phyloP scores from a whole-genome alignment of 2,797 vertebrate genomes.

The Cetoscarus ocellatus region DNA sequence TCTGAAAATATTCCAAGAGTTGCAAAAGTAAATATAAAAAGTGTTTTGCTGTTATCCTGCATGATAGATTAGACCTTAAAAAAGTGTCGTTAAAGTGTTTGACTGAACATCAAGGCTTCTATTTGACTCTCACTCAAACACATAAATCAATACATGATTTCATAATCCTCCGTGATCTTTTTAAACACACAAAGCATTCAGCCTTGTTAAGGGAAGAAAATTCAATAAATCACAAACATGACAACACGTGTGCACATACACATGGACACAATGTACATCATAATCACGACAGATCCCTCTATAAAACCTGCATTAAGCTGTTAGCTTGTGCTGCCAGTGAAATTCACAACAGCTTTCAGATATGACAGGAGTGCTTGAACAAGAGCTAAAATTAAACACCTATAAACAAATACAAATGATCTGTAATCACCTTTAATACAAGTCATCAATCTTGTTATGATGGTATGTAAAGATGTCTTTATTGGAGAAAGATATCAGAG shows the following conservation, averaged over 20 bases:
- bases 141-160: conserved; percentile 60
- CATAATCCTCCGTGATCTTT: conserved; percentile 45
- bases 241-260: background rate
- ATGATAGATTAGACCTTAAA: no score
- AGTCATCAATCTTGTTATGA: conserved; percentile 57
- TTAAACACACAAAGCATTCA: conserved; percentile 48
- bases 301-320: conserved; percentile 8
- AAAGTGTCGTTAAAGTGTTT: no score
- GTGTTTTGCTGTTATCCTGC: background rate
- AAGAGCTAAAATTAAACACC: conserved; percentile 49
- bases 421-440: conserved; percentile 56
- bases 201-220: conserved; percentile 26
- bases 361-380: conserved; percentile 35
- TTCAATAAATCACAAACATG: conserved; percentile 48
- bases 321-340: conserved; percentile 10
- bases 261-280: background rate
- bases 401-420: conserved; percentile 40
- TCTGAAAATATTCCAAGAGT: conserved; percentile 21
- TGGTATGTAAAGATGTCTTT: conserved; percentile 45
- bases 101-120: background rate
- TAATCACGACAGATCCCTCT: conserved; percentile 18
- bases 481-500: conserved; percentile 49
- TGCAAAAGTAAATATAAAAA: background rate
- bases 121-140: conserved; percentile 38
- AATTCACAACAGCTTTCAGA: conserved; percentile 19